A percentile compares a stretch with the other conserved stretches of the same genome.
phyloP scores from a whole-genome alignment of 2,113 vertebrate genomes.

The Melierax canorus region DNA sequence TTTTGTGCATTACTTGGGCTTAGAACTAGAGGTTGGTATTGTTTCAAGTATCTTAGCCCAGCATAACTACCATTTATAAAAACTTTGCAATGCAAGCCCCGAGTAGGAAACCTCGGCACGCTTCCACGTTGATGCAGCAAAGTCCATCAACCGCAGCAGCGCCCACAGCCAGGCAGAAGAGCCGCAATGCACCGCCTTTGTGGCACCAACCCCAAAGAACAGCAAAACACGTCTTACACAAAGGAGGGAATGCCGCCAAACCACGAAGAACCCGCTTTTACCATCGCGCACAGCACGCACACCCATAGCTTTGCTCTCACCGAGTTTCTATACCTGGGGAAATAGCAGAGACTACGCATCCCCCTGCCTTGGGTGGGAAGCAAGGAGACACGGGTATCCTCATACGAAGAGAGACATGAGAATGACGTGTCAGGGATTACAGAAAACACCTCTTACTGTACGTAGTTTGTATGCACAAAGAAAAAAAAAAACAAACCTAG shows the following conservation, averaged over 20 bases:
- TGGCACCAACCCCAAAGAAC: neutral
- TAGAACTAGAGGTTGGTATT: neutral
- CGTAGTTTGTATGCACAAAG: accelerated
- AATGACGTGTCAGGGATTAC: neutral
- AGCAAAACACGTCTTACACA: neutral
- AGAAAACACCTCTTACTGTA: neutral
- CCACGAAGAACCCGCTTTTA: accelerated
- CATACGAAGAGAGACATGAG: accelerated
- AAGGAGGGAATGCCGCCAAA: neutral
- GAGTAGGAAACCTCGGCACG: neutral
- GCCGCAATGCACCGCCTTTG: neutral
- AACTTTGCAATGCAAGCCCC: neutral
- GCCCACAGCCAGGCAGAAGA: neutral
- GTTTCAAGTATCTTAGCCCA: neutral
- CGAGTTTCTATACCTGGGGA: neutral
- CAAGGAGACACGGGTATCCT: neutral
- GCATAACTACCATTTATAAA: neutral
- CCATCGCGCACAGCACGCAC: accelerated
- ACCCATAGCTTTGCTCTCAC: neutral
- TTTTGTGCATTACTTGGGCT: neutral
- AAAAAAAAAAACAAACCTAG: accelerated
- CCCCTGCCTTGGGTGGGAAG: neutral
- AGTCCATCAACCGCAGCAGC: neutral
- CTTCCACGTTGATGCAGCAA: neutral
- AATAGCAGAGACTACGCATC: accelerated